A percentile compares a stretch with the other conserved stretches of the same genome.
Evolutionary conservation across 1,140 invertebrate species (phyloP).

Genomic region (Apolygus lucorum): DNA sequence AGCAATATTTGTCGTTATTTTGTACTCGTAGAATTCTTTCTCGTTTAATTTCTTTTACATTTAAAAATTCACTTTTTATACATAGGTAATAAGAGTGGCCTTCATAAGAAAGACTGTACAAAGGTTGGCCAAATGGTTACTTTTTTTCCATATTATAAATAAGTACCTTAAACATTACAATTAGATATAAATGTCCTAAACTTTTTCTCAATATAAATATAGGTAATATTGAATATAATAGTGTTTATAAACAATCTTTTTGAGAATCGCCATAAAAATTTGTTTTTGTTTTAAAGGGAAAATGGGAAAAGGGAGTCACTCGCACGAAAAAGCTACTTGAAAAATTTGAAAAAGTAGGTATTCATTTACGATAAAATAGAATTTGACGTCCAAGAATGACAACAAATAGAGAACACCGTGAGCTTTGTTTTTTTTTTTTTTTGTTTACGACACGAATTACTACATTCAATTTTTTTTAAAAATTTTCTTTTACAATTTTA

Average conservation of each 20-base stretch:
- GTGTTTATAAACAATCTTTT: slow-evolving; percentile 26
- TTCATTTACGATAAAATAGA: slow-evolving; percentile 27
- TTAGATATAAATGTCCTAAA: background rate
- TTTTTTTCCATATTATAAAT: background rate
- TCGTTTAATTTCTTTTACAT: slow-evolving; percentile 8
- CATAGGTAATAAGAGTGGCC: slow-evolving; percentile 1
- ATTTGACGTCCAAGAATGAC: slow-evolving; percentile 30
- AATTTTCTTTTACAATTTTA: background rate
- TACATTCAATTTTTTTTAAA: slow-evolving; percentile 13
- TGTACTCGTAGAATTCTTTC: background rate
- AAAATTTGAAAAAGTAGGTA: slow-evolving; percentile 13
- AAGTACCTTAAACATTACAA: background rate
- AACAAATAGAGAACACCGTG: slow-evolving; percentile 29
- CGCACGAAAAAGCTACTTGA: slow-evolving; percentile 19
- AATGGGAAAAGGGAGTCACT: slow-evolving; percentile 11
- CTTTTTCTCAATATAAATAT: background rate
- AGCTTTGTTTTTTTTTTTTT: slow-evolving; percentile 24
- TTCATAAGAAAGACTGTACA: slow-evolving; percentile 10
- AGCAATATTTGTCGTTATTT: background rate
- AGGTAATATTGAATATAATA: background rate
- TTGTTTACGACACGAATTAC: slow-evolving; percentile 11
- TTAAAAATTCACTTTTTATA: background rate
- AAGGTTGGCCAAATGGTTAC: background rate
- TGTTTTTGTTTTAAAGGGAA: background rate
- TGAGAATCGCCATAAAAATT: slow-evolving; percentile 16